Base-by-base conservation (phyloP, 2,888 invertebrate genomes). In the Latheticus oryzae region DNA sequence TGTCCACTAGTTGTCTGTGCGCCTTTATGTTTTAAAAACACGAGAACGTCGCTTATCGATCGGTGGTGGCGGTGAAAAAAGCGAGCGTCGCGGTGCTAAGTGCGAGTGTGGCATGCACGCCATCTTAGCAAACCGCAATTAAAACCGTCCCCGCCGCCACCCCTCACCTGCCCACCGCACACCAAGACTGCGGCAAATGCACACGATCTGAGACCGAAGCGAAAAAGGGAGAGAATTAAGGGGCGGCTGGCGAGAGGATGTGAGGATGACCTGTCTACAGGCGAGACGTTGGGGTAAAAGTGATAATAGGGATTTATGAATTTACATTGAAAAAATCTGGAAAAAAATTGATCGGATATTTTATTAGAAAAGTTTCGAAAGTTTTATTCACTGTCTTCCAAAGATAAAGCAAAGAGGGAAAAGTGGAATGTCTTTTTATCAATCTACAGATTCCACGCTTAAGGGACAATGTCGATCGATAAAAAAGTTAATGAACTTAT, bases 31-130 rank as follows among this genome's bases (percentile, higher is more conserved):
- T 76, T 77, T 75, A 73, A 77, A 77, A 76, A 76, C 76, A 76
- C 73, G 76, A 76, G 75, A 74, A 72, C 73, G 75, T 75, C 75
- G 73, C 69, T 69, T 73, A 74, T 78, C 75, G 76, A 77, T 76
- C 75, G 73, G 56, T 67, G 68, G 65, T 40, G 60, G 55, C 48
- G 61, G 55, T 51, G 58, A 52, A 66, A 72, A 76, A 77, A 75
- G 73, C 74, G 71, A 74, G 74, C 76, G 76, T 75, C 76, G 76
- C 75, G 76, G 77, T 75, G 77, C 77, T 78, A 78, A 78, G 79
- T 79, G 78, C 76, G 74, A 77, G 76, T 78, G 77, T 78, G 76
- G 77, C 77, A 78, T 79, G 78, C 78, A 78, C 78, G 79, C 76
- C 78, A 78, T 78, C 78, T 78, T 79, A 78, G 77, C 74, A 76